These are phyloP conservation scores for Tragelaphus strepsiceros DNA, from an alignment of 2,113 vertebrate genomes.

Conservation along the genomic window DNA sequence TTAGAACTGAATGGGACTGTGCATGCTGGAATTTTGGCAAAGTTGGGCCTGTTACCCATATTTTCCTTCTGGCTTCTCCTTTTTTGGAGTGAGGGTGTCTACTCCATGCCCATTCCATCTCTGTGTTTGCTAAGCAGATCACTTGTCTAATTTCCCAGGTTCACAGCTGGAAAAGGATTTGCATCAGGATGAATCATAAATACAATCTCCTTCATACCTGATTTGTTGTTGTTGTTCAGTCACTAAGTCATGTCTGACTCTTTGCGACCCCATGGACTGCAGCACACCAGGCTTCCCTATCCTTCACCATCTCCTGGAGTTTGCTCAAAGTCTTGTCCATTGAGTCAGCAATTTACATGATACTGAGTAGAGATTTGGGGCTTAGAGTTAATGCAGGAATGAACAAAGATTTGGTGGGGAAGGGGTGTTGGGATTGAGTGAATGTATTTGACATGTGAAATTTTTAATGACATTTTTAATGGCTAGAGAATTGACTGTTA, in stretches of 20 bases:
- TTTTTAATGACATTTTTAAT: neutral
- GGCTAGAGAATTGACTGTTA: neutral
- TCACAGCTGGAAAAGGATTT: neutral
- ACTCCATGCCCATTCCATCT: accelerated
- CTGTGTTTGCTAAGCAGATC: neutral
- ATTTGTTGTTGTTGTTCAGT: neutral
- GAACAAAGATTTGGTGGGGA: neutral
- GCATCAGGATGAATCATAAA: neutral
- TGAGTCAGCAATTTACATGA: neutral
- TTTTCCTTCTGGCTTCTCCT: neutral
- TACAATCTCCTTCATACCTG: neutral
- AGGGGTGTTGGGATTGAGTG: neutral
- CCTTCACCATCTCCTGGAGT: neutral
- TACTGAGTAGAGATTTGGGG: neutral
- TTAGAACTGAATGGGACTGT: neutral
- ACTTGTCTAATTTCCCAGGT: neutral
- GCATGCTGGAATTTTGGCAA: neutral
- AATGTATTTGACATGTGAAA: neutral
- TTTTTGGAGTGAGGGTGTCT: neutral
- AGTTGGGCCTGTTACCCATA: neutral
- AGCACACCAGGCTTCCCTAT: neutral
- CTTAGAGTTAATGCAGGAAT: too few relatives aligned
- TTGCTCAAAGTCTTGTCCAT: neutral
- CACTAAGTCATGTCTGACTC: neutral
- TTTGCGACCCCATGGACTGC: neutral